Percentiles rank a stretch among this genome's conserved stretches.
Evolutionary conservation across 2,888 invertebrate genomes (phyloP).

Genomic region (Cosmopolites sordidus): DNA sequence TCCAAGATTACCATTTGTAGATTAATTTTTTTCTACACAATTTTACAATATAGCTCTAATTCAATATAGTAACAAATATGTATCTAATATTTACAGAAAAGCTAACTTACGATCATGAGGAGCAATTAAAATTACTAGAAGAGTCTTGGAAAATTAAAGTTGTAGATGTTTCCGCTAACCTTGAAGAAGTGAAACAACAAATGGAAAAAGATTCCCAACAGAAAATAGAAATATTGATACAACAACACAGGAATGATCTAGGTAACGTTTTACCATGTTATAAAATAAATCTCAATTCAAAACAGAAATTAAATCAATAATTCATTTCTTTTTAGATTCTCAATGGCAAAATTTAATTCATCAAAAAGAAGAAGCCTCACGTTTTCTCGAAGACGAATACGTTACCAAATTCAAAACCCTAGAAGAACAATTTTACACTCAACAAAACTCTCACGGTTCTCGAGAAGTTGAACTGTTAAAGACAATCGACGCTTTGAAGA

Average conservation of each 20-base stretch:
- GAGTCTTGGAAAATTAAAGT: constrained; percentile 47
- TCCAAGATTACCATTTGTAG: too few relatives aligned
- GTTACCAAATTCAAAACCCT: constrained; percentile 49
- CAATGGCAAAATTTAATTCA: constrained; percentile 62
- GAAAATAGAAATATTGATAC: constrained; percentile 49
- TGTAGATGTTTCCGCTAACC: constrained; percentile 44
- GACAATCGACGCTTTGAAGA: constrained; percentile 46
- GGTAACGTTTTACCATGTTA: constrained; percentile 52
- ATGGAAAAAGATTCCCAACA: constrained; percentile 50
- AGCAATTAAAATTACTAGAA: constrained; percentile 46
- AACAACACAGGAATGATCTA: constrained; percentile 59
- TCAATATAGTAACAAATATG: too few relatives aligned
- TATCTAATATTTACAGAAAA: constrained; percentile 45
- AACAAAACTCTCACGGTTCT: constrained; percentile 45
- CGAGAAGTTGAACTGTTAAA: constrained; percentile 47
- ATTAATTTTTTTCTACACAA: too few relatives aligned
- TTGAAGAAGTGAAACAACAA: constrained; percentile 51
- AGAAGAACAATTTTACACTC: constrained; percentile 48
- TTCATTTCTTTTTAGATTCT: constrained; percentile 48
- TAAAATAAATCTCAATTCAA: too few relatives aligned
- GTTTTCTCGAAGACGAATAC: constrained; percentile 59
- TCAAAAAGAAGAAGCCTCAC: constrained; percentile 60
- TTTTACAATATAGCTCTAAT: too few relatives aligned
- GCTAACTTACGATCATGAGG: constrained; percentile 46
- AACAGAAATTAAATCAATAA: too few relatives aligned